phyloP scores from a whole-genome alignment of 2,888 invertebrate species.

The Hetaerina titia region DNA sequence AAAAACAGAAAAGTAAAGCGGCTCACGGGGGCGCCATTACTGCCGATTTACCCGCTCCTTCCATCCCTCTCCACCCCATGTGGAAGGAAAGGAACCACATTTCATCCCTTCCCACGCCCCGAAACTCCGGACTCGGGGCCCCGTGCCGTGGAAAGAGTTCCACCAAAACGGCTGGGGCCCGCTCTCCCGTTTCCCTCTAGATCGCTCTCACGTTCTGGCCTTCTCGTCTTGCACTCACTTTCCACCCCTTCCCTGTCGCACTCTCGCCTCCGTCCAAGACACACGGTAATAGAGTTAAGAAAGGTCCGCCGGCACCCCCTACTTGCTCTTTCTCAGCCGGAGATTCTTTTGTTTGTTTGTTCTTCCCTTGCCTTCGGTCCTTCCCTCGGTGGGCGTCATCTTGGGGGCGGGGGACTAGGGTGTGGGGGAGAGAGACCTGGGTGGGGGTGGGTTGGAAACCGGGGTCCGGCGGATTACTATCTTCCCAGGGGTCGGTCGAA shows the following conservation, averaged over 20 bases:
- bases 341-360: neutral
- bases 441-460: neutral
- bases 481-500: neutral
- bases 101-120: neutral
- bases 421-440: neutral
- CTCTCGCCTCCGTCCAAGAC: neutral
- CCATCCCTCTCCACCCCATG: too few species aligned
- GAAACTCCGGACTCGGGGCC: neutral
- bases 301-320: neutral
- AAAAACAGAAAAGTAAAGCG: neutral
- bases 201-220: neutral
- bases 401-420: too few species aligned
- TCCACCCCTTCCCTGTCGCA: neutral
- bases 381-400: neutral
- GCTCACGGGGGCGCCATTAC: neutral
- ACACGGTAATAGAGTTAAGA: neutral
- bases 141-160: neutral
- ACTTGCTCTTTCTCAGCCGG: neutral
- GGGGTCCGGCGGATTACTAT: neutral
- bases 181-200: neutral
- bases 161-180: neutral
- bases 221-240: neutral
- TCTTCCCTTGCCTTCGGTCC: neutral
- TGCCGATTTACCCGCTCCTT: too few species aligned
- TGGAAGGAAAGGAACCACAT: neutral